These are phyloP conservation scores for Watsonalla cultraria DNA, from an alignment of 2,888 invertebrate genomes.

Conservation along the genomic window DNA sequence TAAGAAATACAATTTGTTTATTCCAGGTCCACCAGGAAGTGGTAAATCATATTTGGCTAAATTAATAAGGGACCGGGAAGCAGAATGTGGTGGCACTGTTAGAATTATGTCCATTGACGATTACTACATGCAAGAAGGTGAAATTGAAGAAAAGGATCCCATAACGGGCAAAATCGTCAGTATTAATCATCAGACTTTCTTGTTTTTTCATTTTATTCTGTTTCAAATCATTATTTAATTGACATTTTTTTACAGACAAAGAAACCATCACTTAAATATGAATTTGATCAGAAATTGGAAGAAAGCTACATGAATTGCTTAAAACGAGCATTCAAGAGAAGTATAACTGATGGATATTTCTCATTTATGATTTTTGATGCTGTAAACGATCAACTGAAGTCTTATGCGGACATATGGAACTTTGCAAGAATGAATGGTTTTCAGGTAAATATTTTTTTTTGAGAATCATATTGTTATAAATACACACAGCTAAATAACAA, in stretches of 20 bases:
- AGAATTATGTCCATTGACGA: conserved; percentile 96
- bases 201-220: too few relatives aligned
- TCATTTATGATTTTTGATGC: conserved; percentile 96
- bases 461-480: not conserved
- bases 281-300: conserved; percentile 92
- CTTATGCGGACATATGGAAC: conserved; percentile 93
- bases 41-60: conserved; percentile 96
- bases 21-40: conserved; percentile 90
- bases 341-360: conserved; percentile 93
- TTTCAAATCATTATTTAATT: too few relatives aligned
- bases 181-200: conserved; percentile 13
- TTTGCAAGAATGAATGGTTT: conserved; percentile 91
- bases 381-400: conserved; percentile 88
- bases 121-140: conserved; percentile 94
- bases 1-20: not conserved
- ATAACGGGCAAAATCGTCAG: conserved; percentile 84
- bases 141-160: conserved; percentile 83
- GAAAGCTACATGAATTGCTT: conserved; percentile 88
- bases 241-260: conserved; percentile 57
- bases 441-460: conserved; percentile 77
- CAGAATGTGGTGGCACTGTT: conserved; percentile 92
- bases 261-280: conserved; percentile 87
- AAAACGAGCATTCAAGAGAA: conserved; percentile 93
- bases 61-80: conserved; percentile 89
- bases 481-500: not conserved